Percentiles rank a stretch among this genome's conserved stretches.
phyloP scores from a whole-genome alignment of 2,113 vertebrate genomes.

The Nipponia nippon region DNA sequence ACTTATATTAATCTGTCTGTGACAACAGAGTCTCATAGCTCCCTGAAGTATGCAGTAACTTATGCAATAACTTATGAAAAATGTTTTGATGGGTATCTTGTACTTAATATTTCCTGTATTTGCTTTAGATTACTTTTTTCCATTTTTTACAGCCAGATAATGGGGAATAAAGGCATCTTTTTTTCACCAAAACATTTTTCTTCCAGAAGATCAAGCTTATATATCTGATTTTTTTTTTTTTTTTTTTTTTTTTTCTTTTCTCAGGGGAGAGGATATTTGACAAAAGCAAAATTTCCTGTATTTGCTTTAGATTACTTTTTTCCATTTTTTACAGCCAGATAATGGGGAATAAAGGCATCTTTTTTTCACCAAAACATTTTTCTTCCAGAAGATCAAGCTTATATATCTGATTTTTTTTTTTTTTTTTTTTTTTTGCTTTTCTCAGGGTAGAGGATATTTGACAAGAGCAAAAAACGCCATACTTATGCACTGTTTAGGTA shows the following conservation, averaged over 20 bases:
- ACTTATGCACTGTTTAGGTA: neutral
- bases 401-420: neutral
- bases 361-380: neutral
- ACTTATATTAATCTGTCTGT: neutral
- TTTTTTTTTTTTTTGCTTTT: neutral
- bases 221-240: neutral
- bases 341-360: neutral
- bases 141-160: neutral
- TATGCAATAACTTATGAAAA: neutral
- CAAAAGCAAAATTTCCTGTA: neutral
- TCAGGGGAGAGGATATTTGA: neutral
- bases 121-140: neutral
- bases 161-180: neutral
- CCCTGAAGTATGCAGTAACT: slow-evolving; percentile 16
- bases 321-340: neutral
- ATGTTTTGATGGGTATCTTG: neutral
- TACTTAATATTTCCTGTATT: slow-evolving; percentile 16
- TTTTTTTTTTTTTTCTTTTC: neutral
- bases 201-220: neutral
- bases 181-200: neutral
- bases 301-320: neutral
- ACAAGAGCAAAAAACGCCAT: neutral
- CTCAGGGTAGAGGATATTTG: neutral
- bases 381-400: neutral
- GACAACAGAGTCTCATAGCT: neutral